Base-by-base conservation (phyloP, 2,113 vertebrate genomes). In the Dunckerocampus dactyliophorus region DNA sequence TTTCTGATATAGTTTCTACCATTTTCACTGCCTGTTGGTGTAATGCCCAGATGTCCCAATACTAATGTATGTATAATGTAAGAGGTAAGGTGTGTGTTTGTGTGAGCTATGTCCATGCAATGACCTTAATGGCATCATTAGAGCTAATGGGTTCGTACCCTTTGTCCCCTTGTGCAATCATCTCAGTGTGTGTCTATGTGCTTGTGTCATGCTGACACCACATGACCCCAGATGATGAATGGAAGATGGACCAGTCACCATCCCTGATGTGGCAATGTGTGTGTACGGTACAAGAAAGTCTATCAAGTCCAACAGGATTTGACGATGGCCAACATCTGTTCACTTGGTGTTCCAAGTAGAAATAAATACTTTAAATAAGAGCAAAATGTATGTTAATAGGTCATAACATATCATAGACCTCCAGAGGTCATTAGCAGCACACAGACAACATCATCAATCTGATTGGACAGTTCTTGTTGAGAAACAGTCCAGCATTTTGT, bases 101-200 rank as follows among this genome's bases (percentile, higher is more conserved):
- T 62, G 28, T 61, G 69, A 47, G 65, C 52, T 73, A 70, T 69
- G 54, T 63, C 39, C 65, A 66, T 82, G 70, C 48, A 63, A 65
- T 73, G 64, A 54, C 74, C 76, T 76, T 88, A 89, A 89, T 85
- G 82, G 84, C 79, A 88, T 88, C 79, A 85, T 90, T 88, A 87
- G 82, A 77, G 79, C 78, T 89, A 91, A 90, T 88, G 79, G 72
- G 69, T 72, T 72, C 79, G 74, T 74, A 83, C 71, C 77, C 81
- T 82, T 88, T 87, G 81, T 79, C 74, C 79, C 69, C 67, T 55
- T 47, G 50, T 72, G 72, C 76, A 74, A 58, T 63, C 52, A 47
- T 42, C 20, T 60, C 12, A 16, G 34, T 63, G 54, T 62, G 60
- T 75, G 60, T 66, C 34, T 72, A 53, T 57, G 57, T 67, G 58